phyloP scores from a whole-genome alignment of 2,888 invertebrate species.

The Merodon equestris region DNA sequence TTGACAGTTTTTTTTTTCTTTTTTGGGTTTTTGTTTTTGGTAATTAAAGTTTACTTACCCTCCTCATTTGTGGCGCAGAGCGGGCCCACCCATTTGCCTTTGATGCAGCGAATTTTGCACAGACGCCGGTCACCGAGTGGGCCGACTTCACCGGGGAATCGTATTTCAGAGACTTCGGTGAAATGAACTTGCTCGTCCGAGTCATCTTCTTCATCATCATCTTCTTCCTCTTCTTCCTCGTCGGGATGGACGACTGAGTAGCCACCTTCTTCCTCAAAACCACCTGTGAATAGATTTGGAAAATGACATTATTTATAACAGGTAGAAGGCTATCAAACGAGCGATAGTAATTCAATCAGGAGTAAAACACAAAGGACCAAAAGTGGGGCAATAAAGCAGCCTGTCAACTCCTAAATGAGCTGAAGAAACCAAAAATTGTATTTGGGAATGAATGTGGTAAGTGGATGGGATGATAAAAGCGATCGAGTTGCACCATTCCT shows the following conservation, averaged over 20 bases:
- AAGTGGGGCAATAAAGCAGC: too few relatives aligned
- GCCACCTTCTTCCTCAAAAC: slow-evolving; percentile 77
- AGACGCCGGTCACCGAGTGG: slow-evolving; percentile 86
- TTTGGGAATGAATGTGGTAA: too few relatives aligned
- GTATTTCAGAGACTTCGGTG: slow-evolving; percentile 78
- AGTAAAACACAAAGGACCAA: too few relatives aligned
- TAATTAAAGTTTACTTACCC: slow-evolving; percentile 83
- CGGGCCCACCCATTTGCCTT: slow-evolving; percentile 91
- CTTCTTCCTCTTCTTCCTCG: slow-evolving; percentile 76
- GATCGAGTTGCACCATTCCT: too few relatives aligned
- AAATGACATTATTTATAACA: too few relatives aligned
- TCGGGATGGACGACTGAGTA: slow-evolving; percentile 77
- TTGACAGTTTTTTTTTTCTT: slow-evolving; percentile 38
- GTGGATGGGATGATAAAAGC: too few relatives aligned
- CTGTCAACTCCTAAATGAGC: too few relatives aligned
- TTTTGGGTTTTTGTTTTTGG: slow-evolving; percentile 42
- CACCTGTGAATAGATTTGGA: slow-evolving; percentile 71
- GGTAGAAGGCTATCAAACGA: too few relatives aligned
- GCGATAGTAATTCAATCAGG: too few relatives aligned
- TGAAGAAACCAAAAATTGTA: too few relatives aligned
- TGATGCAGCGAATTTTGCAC: slow-evolving; percentile 91
- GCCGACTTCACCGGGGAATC: slow-evolving; percentile 87
- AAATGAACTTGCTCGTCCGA: slow-evolving; percentile 77
- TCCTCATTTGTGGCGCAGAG: slow-evolving; percentile 85
- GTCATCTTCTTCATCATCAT: slow-evolving; percentile 77